Conservation (phyloP, 2,797 vertebrate species). For the Micromesistius poutassou region DNA sequence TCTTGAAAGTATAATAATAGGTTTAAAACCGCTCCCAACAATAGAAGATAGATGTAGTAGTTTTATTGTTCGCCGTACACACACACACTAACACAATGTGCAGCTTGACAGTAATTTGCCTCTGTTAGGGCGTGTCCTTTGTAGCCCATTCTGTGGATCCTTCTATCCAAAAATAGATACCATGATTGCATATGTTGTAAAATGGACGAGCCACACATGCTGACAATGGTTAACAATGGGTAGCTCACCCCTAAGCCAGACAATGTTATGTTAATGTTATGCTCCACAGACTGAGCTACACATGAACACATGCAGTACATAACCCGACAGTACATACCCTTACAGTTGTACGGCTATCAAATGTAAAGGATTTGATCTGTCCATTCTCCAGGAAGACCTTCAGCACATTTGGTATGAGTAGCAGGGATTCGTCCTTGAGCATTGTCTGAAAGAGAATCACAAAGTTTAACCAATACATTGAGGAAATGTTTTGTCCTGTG, state of each 20-base stretch:
- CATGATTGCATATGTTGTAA: neutral
- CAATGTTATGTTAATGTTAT: neutral
- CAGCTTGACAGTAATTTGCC: neutral
- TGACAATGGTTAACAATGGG: neutral
- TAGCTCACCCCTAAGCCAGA: neutral
- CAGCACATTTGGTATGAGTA: conserved; percentile 96
- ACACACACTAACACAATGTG: neutral
- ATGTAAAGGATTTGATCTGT: conserved; percentile 99
- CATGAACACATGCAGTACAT: conserved; percentile 5
- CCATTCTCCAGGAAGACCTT: conserved; percentile 99
- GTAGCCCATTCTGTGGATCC: neutral
- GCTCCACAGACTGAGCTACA: neutral
- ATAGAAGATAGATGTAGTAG: neutral
- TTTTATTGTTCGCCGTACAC: neutral
- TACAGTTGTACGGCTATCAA: conserved; percentile 96
- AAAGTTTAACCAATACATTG: neutral
- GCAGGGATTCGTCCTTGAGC: conserved; percentile 97
- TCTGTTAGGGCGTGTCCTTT: neutral
- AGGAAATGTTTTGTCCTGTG: neutral
- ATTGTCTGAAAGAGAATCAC: conserved; percentile 74
- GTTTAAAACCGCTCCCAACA: conserved; percentile 19
- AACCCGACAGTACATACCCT: conserved; percentile 76
- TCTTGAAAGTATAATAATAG: conserved; percentile 35
- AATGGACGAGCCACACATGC: neutral
- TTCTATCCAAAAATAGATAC: neutral